Evolutionary conservation across 1,140 invertebrate genomes (phyloP).

Genomic region (Anthonomus grandis): DNA sequence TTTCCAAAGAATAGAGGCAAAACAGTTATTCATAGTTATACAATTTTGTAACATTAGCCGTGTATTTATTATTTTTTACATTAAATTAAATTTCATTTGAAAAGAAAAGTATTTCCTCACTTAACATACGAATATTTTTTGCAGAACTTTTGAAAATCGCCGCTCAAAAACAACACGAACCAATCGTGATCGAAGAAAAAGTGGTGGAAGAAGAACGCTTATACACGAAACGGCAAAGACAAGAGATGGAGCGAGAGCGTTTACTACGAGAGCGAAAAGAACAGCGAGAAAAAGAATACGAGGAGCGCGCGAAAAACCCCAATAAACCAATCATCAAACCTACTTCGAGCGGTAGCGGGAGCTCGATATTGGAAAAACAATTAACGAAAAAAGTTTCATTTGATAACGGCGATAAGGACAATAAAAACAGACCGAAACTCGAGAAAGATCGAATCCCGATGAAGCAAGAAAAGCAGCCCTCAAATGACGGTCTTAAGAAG

Average conservation of each 20-base stretch:
- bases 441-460: not conserved
- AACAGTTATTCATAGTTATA: too few relatives aligned
- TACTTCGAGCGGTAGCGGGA: not conserved
- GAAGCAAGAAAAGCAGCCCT: too few relatives aligned
- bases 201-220: conserved; percentile 61
- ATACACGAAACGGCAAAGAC: conserved; percentile 78
- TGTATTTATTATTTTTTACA: too few relatives aligned
- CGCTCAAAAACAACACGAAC: conserved; percentile 78
- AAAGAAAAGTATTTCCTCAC: not conserved
- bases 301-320: not conserved
- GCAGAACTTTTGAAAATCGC: conserved; percentile 72
- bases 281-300: conserved; percentile 42
- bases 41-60: too few relatives aligned
- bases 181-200: conserved; percentile 63
- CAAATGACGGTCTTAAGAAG: too few relatives aligned
- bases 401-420: not conserved
- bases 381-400: conserved; percentile 8
- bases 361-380: conserved; percentile 12
- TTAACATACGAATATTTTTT: conserved; percentile 17
- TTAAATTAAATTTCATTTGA: not conserved
- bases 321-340: not conserved
- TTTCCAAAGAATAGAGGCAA: too few relatives aligned
- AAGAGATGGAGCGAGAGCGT: conserved; percentile 63
- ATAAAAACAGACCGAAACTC: not conserved
- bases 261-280: conserved; percentile 55